Evolutionary conservation across 2,113 vertebrate species (phyloP), one percentile per base, ranked within the genome.

Genomic region (Bathybates hornii): DNA sequence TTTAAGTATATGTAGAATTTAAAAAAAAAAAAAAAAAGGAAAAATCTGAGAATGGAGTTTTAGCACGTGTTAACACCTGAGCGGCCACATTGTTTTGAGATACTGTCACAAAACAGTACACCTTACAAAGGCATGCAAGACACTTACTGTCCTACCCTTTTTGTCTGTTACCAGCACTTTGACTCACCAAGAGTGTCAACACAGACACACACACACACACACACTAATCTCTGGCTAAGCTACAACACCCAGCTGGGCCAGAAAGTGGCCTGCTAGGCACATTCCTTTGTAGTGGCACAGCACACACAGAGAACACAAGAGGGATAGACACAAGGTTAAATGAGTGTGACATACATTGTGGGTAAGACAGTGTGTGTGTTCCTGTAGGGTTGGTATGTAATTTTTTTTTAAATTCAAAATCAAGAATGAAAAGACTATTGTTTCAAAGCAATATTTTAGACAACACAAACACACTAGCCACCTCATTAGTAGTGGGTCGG

Each of bases 201-300:
- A 79, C 52, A 90, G 76, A 24, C 24, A 85, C 27, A 59, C 61
- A 56, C 38, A 48, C 38, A 48, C 38, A 17, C 21, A 17, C 3
- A 48, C 4, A 2, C 57, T 94, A 95, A 94, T 95, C 94, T 89
- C 89, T 81, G 53, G 82, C 86, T 95, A 93, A 95, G 81, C 92
- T 29, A 36, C 48, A 91, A 90, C 86, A 90, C 86, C 87, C 94
- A 93, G 88, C 91, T 88, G 90, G 90, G 91, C 43, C 71, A 92
- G 82, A 94, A 93, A 93, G 82, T 80, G 88, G 91, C 73, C 91
- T 50, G 87, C 79, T 92, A 78, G 81, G 93, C 95, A 95, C 95
- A 96, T 96, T 96, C 94, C 94, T 90, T 89, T 93, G 84, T 89
- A 84, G 92, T 82, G 83, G 90, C 79, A 90, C 82, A 89, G 91